Conservation (phyloP, 1,140 invertebrate species). For the Acromyrmex echinatior region DNA sequence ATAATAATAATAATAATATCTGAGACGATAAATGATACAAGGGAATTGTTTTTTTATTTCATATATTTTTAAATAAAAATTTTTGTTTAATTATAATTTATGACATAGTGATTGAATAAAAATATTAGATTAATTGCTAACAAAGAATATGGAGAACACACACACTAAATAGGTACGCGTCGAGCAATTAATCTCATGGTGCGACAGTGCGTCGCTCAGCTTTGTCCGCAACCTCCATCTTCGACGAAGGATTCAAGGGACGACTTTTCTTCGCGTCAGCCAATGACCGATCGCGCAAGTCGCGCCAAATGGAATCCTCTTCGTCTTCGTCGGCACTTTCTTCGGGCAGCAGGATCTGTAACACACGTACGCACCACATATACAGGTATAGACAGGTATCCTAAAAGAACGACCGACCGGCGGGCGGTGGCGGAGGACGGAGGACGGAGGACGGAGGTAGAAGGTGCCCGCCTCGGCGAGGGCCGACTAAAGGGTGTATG, state of each 20-base stretch:
- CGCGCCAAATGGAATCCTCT: slow-evolving; percentile 71
- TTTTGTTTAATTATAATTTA: background rate
- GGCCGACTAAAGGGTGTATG: slow-evolving; percentile 83
- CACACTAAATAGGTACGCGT: background rate
- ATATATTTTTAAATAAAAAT: background rate
- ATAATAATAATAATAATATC: background rate
- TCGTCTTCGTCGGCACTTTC: slow-evolving; percentile 66
- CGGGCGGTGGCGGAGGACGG: background rate
- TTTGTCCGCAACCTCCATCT: slow-evolving; percentile 24
- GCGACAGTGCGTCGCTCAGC: background rate
- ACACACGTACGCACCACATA: background rate
- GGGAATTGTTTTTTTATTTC: background rate
- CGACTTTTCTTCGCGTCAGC: slow-evolving; percentile 56
- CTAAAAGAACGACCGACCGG: slow-evolving; percentile 69
- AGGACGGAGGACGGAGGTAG: background rate
- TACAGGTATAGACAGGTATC: slow-evolving; percentile 71
- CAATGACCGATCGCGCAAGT: slow-evolving; percentile 68
- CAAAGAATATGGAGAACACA: background rate
- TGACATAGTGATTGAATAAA: background rate
- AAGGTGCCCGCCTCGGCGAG: slow-evolving; percentile 63
- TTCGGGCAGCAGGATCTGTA: slow-evolving; percentile 46
- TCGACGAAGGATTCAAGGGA: slow-evolving; percentile 27
- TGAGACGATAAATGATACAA: background rate
- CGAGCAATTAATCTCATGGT: slow-evolving; percentile 28
- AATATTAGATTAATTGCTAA: background rate